Evolutionary conservation across 2,113 vertebrate genomes (phyloP).

Genomic region (Lycaon pictus): DNA sequence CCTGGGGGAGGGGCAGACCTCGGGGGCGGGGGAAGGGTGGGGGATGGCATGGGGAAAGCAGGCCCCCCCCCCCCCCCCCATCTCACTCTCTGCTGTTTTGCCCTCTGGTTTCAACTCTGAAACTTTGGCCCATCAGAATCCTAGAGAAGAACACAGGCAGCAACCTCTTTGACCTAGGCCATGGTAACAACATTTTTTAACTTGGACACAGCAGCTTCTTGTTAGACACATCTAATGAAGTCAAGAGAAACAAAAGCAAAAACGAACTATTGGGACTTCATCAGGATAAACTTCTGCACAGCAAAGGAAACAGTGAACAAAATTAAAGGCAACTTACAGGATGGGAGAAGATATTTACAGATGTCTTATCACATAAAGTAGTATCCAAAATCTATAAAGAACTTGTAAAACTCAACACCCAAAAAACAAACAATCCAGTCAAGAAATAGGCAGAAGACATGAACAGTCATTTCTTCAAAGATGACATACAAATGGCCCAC

Average conservation of each 20-base stretch:
- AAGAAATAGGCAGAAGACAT: neutral
- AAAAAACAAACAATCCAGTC: neutral
- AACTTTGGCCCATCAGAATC: neutral
- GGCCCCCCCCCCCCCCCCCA: too few relatives aligned
- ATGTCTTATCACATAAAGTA: neutral
- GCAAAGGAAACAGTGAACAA: neutral
- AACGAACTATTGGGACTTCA: neutral
- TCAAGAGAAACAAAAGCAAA: neutral
- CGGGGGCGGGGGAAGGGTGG: neutral
- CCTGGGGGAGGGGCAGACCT: neutral
- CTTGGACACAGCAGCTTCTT: neutral
- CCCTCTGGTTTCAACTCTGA: neutral
- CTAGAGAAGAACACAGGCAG: neutral
- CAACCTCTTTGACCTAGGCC: neutral
- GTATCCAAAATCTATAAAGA: neutral
- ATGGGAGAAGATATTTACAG: neutral
- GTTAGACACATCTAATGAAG: neutral
- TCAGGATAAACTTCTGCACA: neutral
- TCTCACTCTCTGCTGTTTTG: neutral
- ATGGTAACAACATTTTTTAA: too few relatives aligned
- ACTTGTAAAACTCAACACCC: neutral
- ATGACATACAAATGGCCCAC: neutral
- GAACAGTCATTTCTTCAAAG: neutral
- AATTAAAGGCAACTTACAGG: neutral
- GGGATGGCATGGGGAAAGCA: neutral